Conservation (phyloP, 2,888 invertebrate species). For the Athalia circularis region DNA sequence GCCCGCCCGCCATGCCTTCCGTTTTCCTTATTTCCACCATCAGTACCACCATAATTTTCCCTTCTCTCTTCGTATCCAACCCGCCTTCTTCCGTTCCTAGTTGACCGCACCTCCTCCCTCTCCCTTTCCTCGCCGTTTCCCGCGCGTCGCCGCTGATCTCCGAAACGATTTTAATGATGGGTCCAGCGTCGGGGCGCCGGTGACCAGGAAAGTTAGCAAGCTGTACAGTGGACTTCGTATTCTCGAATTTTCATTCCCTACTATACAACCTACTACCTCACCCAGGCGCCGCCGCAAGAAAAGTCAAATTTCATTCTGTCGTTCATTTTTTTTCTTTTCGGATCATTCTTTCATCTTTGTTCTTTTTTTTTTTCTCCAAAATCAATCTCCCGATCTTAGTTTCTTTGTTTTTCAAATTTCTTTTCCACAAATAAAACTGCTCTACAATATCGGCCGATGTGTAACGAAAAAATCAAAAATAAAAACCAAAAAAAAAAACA, state of each 20-base stretch:
- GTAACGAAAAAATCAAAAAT: no score
- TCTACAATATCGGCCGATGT: no score
- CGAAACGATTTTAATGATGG: constrained; percentile 24
- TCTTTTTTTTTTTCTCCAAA: constrained; percentile 40
- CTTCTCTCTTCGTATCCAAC: constrained; percentile 44
- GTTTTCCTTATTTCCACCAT: constrained; percentile 51
- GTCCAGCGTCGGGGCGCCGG: constrained; percentile 71
- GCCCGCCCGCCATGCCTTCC: constrained; percentile 70
- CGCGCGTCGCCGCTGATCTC: not conserved
- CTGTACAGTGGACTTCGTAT: constrained; percentile 93
- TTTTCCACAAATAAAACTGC: no score
- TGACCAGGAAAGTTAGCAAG: constrained; percentile 96
- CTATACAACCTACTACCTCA: constrained; percentile 99
- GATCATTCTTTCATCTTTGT: constrained; percentile 13
- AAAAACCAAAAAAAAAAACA: no score
- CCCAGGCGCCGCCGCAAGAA: constrained; percentile 78
- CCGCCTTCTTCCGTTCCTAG: constrained; percentile 44
- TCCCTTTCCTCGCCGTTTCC: constrained; percentile 30
- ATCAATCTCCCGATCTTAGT: not conserved
- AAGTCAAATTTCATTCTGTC: constrained; percentile 28
- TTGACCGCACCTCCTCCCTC: constrained; percentile 44
- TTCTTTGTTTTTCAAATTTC: no score
- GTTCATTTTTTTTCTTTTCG: constrained; percentile 2
- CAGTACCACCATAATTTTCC: constrained; percentile 48
- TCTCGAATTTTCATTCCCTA: constrained; percentile 89